Percentiles rank a stretch among this genome's conserved stretches.
Evolutionary conservation across 2,113 vertebrate species (phyloP).

Genomic region (Carassius gibelio): DNA sequence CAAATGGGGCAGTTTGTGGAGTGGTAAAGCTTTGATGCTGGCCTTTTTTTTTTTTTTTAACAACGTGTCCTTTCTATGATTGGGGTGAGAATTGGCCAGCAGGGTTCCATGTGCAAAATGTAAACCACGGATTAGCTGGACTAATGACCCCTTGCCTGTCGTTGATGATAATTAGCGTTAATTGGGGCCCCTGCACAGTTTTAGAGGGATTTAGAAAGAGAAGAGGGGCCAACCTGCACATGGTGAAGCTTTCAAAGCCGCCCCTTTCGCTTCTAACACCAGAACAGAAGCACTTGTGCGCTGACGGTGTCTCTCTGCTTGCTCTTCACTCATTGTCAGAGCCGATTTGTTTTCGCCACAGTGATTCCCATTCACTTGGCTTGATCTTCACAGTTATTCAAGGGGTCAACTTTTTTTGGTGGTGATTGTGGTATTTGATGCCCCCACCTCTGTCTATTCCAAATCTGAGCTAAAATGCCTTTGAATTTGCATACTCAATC

Average conservation of each 20-base stretch:
- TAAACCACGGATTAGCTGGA: constrained; percentile 79
- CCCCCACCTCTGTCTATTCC: constrained; percentile 16
- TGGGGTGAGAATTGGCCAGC: constrained; percentile 73
- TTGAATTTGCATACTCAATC: constrained; percentile 41
- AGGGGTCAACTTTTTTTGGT: constrained; percentile 48
- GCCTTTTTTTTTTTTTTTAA: constrained; percentile 59
- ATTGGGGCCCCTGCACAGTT: constrained; percentile 68
- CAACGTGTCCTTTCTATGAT: constrained; percentile 72
- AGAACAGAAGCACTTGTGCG: constrained; percentile 50
- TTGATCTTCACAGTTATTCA: constrained; percentile 69
- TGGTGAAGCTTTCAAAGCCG: constrained; percentile 48
- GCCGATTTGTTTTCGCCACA: constrained; percentile 67
- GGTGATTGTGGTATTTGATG: constrained; percentile 54
- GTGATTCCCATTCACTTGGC: constrained; percentile 67
- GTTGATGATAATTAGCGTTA: constrained; percentile 80
- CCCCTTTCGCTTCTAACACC: constrained; percentile 57
- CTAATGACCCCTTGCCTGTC: constrained; percentile 76
- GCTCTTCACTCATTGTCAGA: constrained; percentile 68
- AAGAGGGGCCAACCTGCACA: constrained; percentile 15
- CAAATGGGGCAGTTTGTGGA: constrained; percentile 67
- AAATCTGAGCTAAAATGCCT: constrained; percentile 56
- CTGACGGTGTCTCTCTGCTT: constrained; percentile 66
- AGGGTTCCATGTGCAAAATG: constrained; percentile 75
- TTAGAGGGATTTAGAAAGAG: background rate
- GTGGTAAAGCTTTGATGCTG: constrained; percentile 70